Base-by-base conservation (phyloP, 64 coral and sea anemone genomes). In the Porites australiensis region DNA sequence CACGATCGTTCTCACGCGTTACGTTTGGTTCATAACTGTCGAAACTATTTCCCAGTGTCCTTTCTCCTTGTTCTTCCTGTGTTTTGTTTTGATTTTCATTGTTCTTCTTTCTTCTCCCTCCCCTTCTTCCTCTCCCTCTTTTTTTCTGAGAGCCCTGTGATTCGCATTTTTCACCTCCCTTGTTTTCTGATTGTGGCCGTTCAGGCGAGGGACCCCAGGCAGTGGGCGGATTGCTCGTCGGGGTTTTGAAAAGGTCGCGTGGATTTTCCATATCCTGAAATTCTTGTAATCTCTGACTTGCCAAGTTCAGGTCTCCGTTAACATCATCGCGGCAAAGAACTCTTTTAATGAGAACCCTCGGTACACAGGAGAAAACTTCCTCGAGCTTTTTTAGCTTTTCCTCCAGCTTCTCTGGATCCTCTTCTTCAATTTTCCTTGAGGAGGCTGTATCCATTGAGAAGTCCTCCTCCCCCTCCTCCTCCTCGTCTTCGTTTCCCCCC, bases 271-370 rank as follows among this genome's bases (percentile, higher is more conserved):
- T 89, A 70, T 72, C 92, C 82, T 53, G 86, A 53, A 94, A 83
- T 66, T 89, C 48, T 47, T 94, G 86, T 23, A 94, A 15, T 16
- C 44, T 0, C 55, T 75, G 44, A 54, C 19, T 49, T 19, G 92
- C 92, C 62, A 62, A 89, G 5, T 82, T 65, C 9, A 83, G 3
- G 48, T 89, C 68, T 50, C 86, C 77, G 18, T 83, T 89, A 3
- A 94, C 92, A 66, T 94, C 92, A 12, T 68, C 86, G 9, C 86
- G 86, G 45, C 19, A 60, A 51, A 94, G 55, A 18, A 94, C 44
- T 58, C 73, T 88, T 45, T 62, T 89, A 13, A 94, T 89, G 4
- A 89, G 53, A 18, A 74, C 45, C 14, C n/a, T 55, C 62, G 65
- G 84, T 44, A 88, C 8, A 88, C 84, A 86, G 49, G 16, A 58